These are phyloP conservation scores for Pantherophis guttatus DNA, from an alignment of 2,113 vertebrate species.

Conservation along the genomic window DNA sequence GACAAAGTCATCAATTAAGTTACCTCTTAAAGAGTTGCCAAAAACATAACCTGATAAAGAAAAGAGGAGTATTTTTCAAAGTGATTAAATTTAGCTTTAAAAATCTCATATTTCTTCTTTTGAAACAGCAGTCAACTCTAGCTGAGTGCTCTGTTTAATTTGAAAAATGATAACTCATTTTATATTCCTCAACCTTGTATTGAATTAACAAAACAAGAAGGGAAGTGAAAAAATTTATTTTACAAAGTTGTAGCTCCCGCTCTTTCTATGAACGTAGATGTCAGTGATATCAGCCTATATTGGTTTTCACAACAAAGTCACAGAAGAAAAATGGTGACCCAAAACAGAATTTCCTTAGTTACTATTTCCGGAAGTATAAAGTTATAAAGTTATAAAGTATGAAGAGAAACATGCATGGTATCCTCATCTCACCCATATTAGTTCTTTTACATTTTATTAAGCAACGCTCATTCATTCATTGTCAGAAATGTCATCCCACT, in stretches of 20 bases:
- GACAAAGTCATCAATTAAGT: slow-evolving; percentile 23
- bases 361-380: background rate
- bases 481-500: background rate
- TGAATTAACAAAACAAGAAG: background rate
- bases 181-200: background rate
- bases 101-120: background rate
- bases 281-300: background rate
- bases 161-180: background rate
- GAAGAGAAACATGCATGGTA: background rate
- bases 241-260: background rate
- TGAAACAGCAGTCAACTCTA: background rate
- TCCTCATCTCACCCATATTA: background rate
- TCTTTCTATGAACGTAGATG: background rate
- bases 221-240: background rate
- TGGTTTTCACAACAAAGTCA: background rate
- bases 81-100: slow-evolving; percentile 10
- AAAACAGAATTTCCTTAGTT: background rate
- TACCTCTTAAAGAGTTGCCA: slow-evolving; percentile 12
- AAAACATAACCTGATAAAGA: slow-evolving; percentile 11
- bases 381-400: no score
- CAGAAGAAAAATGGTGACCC: background rate
- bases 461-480: background rate
- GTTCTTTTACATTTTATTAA: background rate
- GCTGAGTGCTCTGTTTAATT: background rate
- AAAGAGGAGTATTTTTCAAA: slow-evolving; percentile 16